Percentiles rank a stretch among this genome's conserved stretches.
Evolutionary conservation across 2,797 vertebrate species (phyloP).

Genomic region (Sebastes iracundus): DNA sequence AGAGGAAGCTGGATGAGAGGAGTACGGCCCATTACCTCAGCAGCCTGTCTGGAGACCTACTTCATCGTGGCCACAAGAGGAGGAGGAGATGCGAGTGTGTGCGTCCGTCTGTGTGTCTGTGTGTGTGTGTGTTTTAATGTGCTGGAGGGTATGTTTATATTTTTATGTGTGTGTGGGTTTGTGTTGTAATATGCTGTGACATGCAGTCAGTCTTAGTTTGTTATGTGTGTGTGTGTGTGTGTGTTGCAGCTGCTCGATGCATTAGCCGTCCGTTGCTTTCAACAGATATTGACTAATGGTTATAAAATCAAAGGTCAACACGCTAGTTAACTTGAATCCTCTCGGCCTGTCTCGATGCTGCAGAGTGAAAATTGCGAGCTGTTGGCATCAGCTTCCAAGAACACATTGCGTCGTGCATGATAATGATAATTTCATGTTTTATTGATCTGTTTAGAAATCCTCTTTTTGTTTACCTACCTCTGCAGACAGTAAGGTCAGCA

Average conservation of each 20-base stretch:
- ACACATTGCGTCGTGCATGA: neutral
- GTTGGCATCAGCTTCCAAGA: constrained; percentile 4
- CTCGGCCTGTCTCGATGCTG: constrained; percentile 4
- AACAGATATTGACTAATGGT: constrained; percentile 44
- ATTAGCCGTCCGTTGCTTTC: constrained; percentile 27
- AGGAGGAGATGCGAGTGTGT: constrained; percentile 15
- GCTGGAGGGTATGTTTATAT: constrained; percentile 33
- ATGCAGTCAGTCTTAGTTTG: constrained; percentile 21
- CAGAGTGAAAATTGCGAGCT: neutral
- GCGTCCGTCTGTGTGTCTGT: neutral
- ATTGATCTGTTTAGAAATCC: constrained; percentile 28
- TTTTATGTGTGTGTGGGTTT: constrained; percentile 27
- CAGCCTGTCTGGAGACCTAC: constrained; percentile 45
- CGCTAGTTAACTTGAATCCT: constrained; percentile 28
- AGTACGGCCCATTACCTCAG: constrained; percentile 62
- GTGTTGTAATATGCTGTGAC: constrained; percentile 28
- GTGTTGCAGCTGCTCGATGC: constrained; percentile 4
- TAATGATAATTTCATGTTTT: constrained; percentile 1
- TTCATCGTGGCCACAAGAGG: constrained; percentile 47
- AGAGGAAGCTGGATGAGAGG: constrained; percentile 29
- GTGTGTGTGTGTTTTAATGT: neutral
- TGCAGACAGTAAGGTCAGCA: neutral
- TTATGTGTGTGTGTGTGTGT: constrained; percentile 1
- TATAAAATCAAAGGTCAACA: constrained; percentile 51
- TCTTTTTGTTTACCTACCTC: neutral